Percentiles rank a stretch among this genome's conserved stretches.
Conservation (phyloP, 1,140 invertebrate genomes). For the Arion vulgaris region DNA sequence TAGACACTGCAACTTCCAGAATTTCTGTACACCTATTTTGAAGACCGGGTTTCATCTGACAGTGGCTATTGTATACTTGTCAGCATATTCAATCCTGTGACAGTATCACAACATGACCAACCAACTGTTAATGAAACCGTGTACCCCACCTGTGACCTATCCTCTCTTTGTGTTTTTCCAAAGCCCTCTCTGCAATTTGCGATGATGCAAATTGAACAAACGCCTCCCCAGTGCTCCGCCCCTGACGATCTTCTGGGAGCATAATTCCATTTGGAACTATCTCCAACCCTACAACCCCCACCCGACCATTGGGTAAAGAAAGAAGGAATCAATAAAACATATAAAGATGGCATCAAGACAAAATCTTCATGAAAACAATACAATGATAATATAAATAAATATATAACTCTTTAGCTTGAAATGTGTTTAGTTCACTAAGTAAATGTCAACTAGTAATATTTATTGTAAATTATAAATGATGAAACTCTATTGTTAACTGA, state of each 20-base stretch:
- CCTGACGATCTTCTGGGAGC: constrained; percentile 91
- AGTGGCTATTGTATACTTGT: neutral
- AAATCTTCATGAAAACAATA: neutral
- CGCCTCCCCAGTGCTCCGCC: constrained; percentile 93
- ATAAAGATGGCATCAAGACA: constrained; percentile 7
- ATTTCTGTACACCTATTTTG: too few relatives aligned
- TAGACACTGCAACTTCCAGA: too few relatives aligned
- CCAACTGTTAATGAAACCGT: constrained; percentile 20
- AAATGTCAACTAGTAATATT: too few relatives aligned
- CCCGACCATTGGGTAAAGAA: constrained; percentile 67
- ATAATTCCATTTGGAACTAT: constrained; percentile 96
- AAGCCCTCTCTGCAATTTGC: constrained; percentile 94
- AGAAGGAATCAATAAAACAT: constrained; percentile 62
- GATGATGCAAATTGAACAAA: constrained; percentile 97
- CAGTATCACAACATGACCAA: constrained; percentile 6
- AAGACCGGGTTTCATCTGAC: neutral
- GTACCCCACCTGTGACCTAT: constrained; percentile 97
- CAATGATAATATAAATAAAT: neutral
- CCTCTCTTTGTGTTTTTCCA: constrained; percentile 98
- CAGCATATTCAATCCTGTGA: neutral
- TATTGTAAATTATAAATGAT: too few relatives aligned
- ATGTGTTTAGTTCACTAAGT: too few relatives aligned
- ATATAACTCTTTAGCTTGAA: too few relatives aligned
- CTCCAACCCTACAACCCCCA: constrained; percentile 84
- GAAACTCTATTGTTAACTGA: too few relatives aligned